Evolutionary conservation across 1,140 invertebrate genomes (phyloP).

Genomic region (Heliconius hewitsoni): DNA sequence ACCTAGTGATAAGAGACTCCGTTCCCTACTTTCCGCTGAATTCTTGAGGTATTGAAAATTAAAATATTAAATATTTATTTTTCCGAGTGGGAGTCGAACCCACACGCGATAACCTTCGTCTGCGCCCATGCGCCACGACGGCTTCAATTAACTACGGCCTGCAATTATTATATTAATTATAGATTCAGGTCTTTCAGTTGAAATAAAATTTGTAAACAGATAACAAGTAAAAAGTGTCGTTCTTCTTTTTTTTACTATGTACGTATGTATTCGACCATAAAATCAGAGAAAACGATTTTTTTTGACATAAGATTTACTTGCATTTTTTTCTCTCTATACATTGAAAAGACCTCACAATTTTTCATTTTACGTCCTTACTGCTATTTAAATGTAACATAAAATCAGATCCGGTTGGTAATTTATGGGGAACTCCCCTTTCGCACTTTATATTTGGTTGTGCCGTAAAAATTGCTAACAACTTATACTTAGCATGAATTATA

Average conservation of each 20-base stretch:
- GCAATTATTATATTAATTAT: too few relatives aligned
- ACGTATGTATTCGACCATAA: not conserved
- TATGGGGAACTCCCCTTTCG: conserved; percentile 12
- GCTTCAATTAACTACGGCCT: too few relatives aligned
- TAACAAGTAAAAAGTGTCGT: too few relatives aligned
- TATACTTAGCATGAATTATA: conserved; percentile 13
- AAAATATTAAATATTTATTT: too few relatives aligned
- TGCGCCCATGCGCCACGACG: too few relatives aligned
- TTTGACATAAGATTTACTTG: not conserved
- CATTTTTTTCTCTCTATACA: not conserved
- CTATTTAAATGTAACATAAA: conserved; percentile 15
- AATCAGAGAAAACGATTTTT: not conserved
- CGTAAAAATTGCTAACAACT: conserved; percentile 11
- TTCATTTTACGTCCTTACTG: conserved; percentile 1
- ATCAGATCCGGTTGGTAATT: conserved; percentile 10
- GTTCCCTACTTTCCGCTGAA: not conserved
- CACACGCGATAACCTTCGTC: too few relatives aligned
- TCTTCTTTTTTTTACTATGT: not conserved
- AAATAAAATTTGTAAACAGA: too few relatives aligned
- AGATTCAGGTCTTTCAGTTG: too few relatives aligned
- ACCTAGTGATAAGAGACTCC: not conserved
- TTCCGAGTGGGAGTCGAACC: too few relatives aligned
- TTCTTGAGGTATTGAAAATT: too few relatives aligned
- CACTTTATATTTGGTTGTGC: conserved; percentile 8
- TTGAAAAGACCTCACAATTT: conserved; percentile 7